phyloP scores from a whole-genome alignment of 2,888 invertebrate species.

The Eristalis intricaria region DNA sequence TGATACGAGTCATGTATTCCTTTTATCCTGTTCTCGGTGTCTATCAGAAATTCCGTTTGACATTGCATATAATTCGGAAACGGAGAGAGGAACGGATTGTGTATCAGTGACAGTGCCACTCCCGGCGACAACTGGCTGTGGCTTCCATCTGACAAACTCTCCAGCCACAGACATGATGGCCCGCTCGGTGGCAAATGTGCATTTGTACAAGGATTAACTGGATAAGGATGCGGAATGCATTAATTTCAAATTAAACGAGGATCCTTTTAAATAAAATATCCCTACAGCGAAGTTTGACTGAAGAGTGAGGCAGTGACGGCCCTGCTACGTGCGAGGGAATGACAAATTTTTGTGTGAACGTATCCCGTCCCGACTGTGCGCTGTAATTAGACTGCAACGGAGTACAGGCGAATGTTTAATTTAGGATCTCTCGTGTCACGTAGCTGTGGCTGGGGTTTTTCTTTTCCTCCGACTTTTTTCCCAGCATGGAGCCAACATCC shows the following conservation, averaged over 20 bases:
- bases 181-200: slow-evolving; percentile 23
- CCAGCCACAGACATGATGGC: slow-evolving; percentile 12
- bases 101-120: background rate
- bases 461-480: background rate
- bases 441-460: slow-evolving; percentile 6
- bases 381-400: slow-evolving; percentile 56
- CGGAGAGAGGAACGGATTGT: background rate
- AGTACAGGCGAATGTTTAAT: slow-evolving; percentile 32
- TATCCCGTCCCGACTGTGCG: background rate
- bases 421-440: slow-evolving; percentile 35
- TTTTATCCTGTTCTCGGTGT: slow-evolving; percentile 10
- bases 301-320: background rate
- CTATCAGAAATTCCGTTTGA: slow-evolving; percentile 53
- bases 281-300: slow-evolving; percentile 7
- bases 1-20: slow-evolving; percentile 36
- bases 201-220: slow-evolving; percentile 21
- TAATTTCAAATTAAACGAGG: slow-evolving; percentile 32
- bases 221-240: slow-evolving; percentile 38
- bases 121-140: background rate
- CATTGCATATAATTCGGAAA: slow-evolving; percentile 17
- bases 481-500: too few relatives aligned
- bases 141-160: background rate
- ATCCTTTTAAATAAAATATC: slow-evolving; percentile 45
- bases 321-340: slow-evolving; percentile 37
- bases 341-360: slow-evolving; percentile 23